Base-by-base conservation (phyloP, 1,140 invertebrate species). In the Drosophila yakuba region DNA sequence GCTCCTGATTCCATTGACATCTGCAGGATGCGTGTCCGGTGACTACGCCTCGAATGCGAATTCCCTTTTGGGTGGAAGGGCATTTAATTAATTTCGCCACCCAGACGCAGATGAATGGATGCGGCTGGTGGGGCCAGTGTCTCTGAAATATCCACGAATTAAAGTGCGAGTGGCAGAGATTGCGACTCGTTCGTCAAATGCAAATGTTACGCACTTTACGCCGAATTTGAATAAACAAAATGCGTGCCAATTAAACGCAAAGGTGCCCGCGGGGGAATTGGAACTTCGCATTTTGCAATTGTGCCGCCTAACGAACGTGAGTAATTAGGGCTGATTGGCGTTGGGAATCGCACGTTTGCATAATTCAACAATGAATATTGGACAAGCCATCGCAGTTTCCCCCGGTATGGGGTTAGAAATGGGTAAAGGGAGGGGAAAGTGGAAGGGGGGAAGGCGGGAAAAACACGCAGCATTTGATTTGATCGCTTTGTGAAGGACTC, bases 241-340 rank as follows among this genome's bases (percentile, higher is more conserved):
- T 56, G 64, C 10, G 7, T 28, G 39, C 61, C 20, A 67, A 56
- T 71, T 57, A 56, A 56, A 25, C 17, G 15, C 10, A 28, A 35
- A 15, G 41, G 15, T 15, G 15, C 15, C 7, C 2, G 43, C 17
- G 14, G 6, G 20, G 12, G 32, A 61, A 35, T 43, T 63, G 10
- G 25, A 55, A 59, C 38, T 72, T 32, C 28, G 45, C 54, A 71
- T 44, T 72, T 39, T 28, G 45, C 54, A 38, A 32, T 59, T 50
- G 35, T 48, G n/a, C 23, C 38, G 23, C 23, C 68, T 51, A 72
- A 73, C 68, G 55, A 72, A 73, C 68, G 69, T 73, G 47, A 72
- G 69, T 73, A 73, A 73, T 73, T 73, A 73, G 67, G 39, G 47
- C 47, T 73, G 73, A 73, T 73, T 73, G 69, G 69, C 47, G 47